These are phyloP conservation scores for Phoeniculus purpureus DNA, from an alignment of 2,797 vertebrate genomes.

Conservation along the genomic window DNA sequence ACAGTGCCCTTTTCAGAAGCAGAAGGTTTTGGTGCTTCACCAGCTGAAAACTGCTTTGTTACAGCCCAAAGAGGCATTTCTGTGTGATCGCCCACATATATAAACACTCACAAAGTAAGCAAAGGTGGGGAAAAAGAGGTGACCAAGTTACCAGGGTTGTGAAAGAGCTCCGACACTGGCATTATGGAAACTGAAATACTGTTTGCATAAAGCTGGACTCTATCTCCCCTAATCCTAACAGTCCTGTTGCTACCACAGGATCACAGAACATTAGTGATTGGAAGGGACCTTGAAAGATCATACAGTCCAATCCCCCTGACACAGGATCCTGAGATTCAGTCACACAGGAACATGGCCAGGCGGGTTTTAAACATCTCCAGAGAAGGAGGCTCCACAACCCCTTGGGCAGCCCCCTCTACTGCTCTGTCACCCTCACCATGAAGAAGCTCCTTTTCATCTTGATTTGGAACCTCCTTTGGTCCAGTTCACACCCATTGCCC, in stretches of 20 bases:
- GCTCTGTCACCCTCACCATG: too few species aligned
- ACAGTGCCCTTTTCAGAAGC: conserved; percentile 26
- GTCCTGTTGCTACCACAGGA: background rate
- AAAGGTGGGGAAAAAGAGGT: background rate
- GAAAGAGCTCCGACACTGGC: background rate
- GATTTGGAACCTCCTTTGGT: too few species aligned
- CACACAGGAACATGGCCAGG: too few species aligned
- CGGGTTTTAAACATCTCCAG: too few species aligned
- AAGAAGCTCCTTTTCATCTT: too few species aligned
- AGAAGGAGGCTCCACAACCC: too few species aligned
- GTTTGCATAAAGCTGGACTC: background rate
- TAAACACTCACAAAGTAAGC: conserved; percentile 30
- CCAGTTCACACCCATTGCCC: too few species aligned
- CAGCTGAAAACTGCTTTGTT: conserved; percentile 21
- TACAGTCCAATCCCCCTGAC: too few species aligned
- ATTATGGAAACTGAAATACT: background rate
- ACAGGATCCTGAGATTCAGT: too few species aligned
- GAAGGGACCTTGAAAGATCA: too few species aligned
- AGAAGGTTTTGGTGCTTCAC: background rate
- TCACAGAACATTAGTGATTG: too few species aligned
- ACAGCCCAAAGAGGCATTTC: background rate
- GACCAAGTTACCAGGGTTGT: background rate
- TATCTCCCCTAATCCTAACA: background rate
- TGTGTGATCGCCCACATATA: background rate
- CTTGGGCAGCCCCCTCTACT: too few species aligned